Evolutionary conservation across 2,797 vertebrate genomes (phyloP), one percentile per base, ranked within the genome.

Genomic region (Neopelma chrysocephalum): DNA sequence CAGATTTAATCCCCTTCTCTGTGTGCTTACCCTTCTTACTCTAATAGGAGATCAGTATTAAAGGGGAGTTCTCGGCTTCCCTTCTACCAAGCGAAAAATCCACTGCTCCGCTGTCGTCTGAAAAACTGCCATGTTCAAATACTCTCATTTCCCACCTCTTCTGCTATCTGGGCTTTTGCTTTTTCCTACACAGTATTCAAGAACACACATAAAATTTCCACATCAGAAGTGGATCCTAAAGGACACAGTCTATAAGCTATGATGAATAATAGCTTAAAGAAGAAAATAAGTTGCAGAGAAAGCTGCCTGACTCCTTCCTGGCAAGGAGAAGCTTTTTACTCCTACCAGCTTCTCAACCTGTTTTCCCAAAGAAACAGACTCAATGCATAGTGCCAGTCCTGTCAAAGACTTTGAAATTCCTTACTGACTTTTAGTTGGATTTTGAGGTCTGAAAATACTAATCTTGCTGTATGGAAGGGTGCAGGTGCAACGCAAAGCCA

Each of bases 1-100:
- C 16, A 15, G 61, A 87, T 75, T 91, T 71, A 94, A 91, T 64
- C 29, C 50, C 31, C 20, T 84, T 84, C 64, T 89, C 81, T 57
- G 5, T 32, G 36, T 56, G 51, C 50, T 56, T 50, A 68, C 25
- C 11, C 48, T 64, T 89, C 51, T 64, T 70, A 51, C n/a, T 86
- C 56, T 66, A 36, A 68, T 1, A 62, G 29, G 36, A 58, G 48
- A 50, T 61, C 45, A n/a, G 34, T 45, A 69, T 79, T 76, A n/a
- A 57, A 82, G 29, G 36, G 64, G 13, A 56, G 31, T 51, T 85
- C 82, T 82, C 43, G 14, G 13, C 27, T 85, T 87, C 45, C 42
- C 22, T 60, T 79, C 54, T 22, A 72, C 9, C 31, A 34, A 85
- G 45, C 40, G 12, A 80, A 72, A 85, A 95, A 79, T 31, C 27